phyloP scores from a whole-genome alignment of 2,888 invertebrate genomes.

The Dasypolia templi region DNA sequence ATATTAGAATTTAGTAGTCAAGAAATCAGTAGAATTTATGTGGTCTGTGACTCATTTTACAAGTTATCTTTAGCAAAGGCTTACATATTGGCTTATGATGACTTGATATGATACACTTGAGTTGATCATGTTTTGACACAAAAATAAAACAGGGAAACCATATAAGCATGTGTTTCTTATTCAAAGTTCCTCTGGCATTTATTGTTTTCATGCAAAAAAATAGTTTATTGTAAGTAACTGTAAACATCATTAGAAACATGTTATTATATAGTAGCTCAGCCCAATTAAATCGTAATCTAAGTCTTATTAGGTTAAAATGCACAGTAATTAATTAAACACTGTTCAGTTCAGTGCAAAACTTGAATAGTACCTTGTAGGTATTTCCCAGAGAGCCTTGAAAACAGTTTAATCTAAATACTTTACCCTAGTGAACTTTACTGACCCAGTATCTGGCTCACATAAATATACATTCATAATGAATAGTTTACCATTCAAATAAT shows the following conservation, averaged over 20 bases:
- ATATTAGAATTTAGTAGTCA: no score
- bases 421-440: conserved; percentile 49
- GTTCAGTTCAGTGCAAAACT: background rate
- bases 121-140: background rate
- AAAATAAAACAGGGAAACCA: background rate
- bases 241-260: background rate
- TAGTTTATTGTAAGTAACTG: background rate
- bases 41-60: conserved; percentile 39
- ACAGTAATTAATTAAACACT: background rate
- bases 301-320: background rate
- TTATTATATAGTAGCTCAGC: background rate
- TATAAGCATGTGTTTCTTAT: background rate
- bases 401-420: conserved; percentile 42
- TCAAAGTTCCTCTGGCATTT: background rate
- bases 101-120: conserved; percentile 3
- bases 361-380: conserved; percentile 16
- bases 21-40: conserved; percentile 17
- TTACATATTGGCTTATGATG: background rate
- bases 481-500: conserved; percentile 42
- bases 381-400: conserved; percentile 38
- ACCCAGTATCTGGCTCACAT: conserved; percentile 29
- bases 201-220: background rate
- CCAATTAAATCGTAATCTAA: background rate
- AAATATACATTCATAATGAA: conserved; percentile 44
- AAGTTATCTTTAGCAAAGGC: conserved; percentile 18